Percentiles rank a stretch among this genome's conserved stretches.
These are phyloP conservation scores for Temnothorax ravouxi DNA, from an alignment of 2,888 invertebrate genomes.

Conservation along the genomic window DNA sequence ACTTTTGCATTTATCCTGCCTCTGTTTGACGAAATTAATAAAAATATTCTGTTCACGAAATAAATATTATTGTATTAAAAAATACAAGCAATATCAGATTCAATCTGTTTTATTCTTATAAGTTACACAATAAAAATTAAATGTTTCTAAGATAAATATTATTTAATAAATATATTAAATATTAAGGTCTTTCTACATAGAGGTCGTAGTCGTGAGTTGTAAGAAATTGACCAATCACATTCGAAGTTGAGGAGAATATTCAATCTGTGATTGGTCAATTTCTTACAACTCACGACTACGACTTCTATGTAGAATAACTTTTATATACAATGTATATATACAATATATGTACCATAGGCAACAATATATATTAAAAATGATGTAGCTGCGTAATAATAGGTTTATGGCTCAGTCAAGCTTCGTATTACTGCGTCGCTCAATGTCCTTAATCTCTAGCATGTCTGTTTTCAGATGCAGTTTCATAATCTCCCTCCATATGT, in stretches of 20 bases:
- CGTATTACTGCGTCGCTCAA: conserved; percentile 89
- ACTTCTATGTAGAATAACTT: no score
- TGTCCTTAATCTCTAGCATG: conserved; percentile 95
- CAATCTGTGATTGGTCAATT: no score
- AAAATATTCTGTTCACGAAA: no score
- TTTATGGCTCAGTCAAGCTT: conserved; percentile 77
- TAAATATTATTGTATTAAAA: background rate
- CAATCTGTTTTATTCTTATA: background rate
- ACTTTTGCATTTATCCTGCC: no score
- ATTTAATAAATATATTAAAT: background rate
- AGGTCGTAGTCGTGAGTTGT: no score
- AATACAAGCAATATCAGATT: conserved; percentile 9
- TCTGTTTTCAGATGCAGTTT: conserved; percentile 97
- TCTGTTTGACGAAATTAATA: no score
- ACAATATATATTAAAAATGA: background rate
- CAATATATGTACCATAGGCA: background rate
- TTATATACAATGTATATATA: no score
- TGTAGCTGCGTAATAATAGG: background rate
- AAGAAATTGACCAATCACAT: no score
- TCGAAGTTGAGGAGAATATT: no score
- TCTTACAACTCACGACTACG: no score
- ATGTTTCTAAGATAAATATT: background rate
- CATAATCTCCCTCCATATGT: conserved; percentile 97
- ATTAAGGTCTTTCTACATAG: no score
- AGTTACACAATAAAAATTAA: background rate